Evolutionary conservation across 2,888 invertebrate genomes (phyloP).

Genomic region (Rhingia rostrata): DNA sequence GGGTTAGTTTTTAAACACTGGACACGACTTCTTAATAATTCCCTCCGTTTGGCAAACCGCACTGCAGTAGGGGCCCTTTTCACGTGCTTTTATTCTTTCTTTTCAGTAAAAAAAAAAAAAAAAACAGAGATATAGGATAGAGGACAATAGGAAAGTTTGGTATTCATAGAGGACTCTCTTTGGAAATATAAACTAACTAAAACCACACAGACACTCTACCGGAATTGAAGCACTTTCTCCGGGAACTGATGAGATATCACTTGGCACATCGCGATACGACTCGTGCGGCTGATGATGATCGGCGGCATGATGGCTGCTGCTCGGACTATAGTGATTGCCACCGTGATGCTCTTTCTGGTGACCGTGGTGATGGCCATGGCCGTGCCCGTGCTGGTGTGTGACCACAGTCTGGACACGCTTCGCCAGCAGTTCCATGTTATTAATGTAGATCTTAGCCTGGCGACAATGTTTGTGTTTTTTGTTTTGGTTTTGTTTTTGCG

Average conservation of each 20-base stretch:
- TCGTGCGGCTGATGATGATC: conserved; percentile 78
- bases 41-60: conserved; percentile 27
- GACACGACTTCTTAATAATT: conserved; percentile 35
- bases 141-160: background rate
- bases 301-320: conserved; percentile 77
- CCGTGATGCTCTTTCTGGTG: conserved; percentile 75
- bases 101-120: conserved; percentile 16
- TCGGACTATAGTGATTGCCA: conserved; percentile 79
- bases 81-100: conserved; percentile 13
- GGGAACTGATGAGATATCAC: conserved; percentile 69
- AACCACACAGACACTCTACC: conserved; percentile 81
- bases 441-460: conserved; percentile 81
- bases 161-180: conserved; percentile 2
- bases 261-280: conserved; percentile 83
- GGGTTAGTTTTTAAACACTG: conserved; percentile 60
- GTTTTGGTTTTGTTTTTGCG: conserved; percentile 13
- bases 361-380: conserved; percentile 76
- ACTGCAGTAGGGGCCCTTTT: conserved; percentile 3
- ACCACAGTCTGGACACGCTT: conserved; percentile 81
- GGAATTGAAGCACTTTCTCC: conserved; percentile 80
- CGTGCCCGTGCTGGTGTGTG: conserved; percentile 79
- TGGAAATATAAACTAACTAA: conserved; percentile 57
- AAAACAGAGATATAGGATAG: conserved; percentile 12
- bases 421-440: conserved; percentile 81
- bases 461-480: conserved; percentile 65